Base-by-base conservation (phyloP, 1,140 invertebrate species). In the Mizuhopecten yessoensis region DNA sequence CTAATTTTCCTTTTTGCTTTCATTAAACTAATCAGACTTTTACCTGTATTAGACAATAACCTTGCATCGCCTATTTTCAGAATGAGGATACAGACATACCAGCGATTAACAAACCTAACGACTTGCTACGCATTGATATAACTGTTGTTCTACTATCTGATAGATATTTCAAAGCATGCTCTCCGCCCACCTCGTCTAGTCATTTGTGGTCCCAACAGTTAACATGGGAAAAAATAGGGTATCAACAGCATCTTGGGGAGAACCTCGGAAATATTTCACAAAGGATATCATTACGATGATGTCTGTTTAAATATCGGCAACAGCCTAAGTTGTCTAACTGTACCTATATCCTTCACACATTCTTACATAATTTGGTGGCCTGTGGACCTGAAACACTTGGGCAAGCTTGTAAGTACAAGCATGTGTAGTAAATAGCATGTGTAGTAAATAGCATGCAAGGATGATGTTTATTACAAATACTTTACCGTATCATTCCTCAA, bases 111-210 rank as follows among this genome's bases (percentile, higher is more conserved):
- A 75, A 75, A 75, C 23, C 57, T 17, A 29, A 75, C 57, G 29
- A 3, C 23, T 75, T 75, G n/a, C 23, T 17, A 29, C 29, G 1
- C 57, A 75, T 75, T 75, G n/a, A 75, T 75, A 75, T 75, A 75
- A 2, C 57, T 75, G 57, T 75, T 75, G 57, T 75, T 75, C 1
- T 75, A 75, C 17, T 75, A 75, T 75, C 57, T 29, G 57, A 29
- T 75, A 75, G 57, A 75, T 13, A 75, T 75, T 75, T 75, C 57
- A 75, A 75, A 75, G 57, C 57, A 29, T 75, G n/a, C 29, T 75
- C 57, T 75, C 57, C n/a, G 57, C 57, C 57, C 57, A 75, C 57
- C 23, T 29, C n/a, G 57, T 75, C 57, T 75, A 75, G 57, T 75
- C 57, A 75, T 75, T 75, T 75, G 57, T 75, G 57, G n/a, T 75